Conservation (phyloP, 2,113 vertebrate genomes). For the Ceyx cyanopectus region DNA sequence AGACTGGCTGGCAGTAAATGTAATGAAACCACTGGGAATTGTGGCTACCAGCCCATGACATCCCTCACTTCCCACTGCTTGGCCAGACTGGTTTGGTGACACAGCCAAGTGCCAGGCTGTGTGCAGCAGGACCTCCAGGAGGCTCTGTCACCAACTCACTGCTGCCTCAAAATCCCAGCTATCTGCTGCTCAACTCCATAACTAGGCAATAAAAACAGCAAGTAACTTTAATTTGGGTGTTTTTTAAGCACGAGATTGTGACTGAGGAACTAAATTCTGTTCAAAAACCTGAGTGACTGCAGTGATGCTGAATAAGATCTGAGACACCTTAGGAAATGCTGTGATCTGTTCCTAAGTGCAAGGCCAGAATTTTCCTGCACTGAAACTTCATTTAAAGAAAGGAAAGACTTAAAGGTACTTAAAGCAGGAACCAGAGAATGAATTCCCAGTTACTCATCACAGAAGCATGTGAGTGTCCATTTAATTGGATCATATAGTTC, state of each 20-base stretch:
- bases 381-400: neutral
- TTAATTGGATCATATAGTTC: neutral
- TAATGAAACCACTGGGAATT: neutral
- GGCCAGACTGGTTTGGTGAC: neutral
- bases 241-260: neutral
- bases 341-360: neutral
- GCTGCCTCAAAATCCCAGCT: neutral
- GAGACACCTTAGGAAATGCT: neutral
- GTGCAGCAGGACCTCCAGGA: rapidly evolving
- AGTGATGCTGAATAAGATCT: neutral
- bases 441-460: neutral
- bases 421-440: neutral
- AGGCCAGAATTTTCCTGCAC: neutral
- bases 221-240: neutral
- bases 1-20: neutral
- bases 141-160: neutral
- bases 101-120: too few relatives aligned
- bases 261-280: neutral
- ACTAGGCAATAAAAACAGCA: neutral
- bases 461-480: neutral
- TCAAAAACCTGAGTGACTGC: neutral
- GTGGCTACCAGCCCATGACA: neutral
- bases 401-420: neutral
- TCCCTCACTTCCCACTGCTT: neutral
- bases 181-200: neutral